These are phyloP conservation scores for Solenopsis fugax DNA, from an alignment of 1,140 invertebrate species.

Conservation along the genomic window DNA sequence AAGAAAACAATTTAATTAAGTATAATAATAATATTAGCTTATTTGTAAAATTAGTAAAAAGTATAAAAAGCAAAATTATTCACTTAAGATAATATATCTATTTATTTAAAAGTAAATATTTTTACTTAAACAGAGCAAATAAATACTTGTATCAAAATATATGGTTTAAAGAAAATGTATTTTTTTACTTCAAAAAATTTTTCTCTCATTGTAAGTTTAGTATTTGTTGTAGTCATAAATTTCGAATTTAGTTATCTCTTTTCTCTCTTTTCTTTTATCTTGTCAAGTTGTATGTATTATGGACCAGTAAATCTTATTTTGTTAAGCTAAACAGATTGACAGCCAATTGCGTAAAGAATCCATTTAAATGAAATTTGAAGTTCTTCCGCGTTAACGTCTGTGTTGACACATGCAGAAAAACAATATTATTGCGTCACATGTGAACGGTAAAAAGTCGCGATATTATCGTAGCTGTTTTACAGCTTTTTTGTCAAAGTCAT, in stretches of 20 bases:
- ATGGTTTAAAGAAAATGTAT: too few relatives aligned
- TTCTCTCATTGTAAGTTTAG: too few relatives aligned
- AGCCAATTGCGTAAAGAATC: not conserved
- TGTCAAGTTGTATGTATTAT: not conserved
- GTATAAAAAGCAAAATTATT: too few relatives aligned
- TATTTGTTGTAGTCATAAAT: not conserved
- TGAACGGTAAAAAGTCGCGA: not conserved
- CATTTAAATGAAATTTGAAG: not conserved
- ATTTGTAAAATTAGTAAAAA: too few relatives aligned
- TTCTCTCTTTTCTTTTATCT: not conserved
- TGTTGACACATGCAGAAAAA: not conserved
- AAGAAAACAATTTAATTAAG: too few relatives aligned
- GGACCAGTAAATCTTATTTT: not conserved
- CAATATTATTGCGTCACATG: not conserved
- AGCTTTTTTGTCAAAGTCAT: not conserved
- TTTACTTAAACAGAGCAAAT: too few relatives aligned
- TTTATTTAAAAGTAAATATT: too few relatives aligned
- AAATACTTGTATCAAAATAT: too few relatives aligned
- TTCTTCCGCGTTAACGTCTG: not conserved
- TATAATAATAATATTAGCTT: too few relatives aligned
- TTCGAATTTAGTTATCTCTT: not conserved
- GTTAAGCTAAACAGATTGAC: not conserved
- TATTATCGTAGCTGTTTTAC: constrained; percentile 8
- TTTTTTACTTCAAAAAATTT: too few relatives aligned
- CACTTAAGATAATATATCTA: too few relatives aligned